Base-by-base conservation (phyloP, 2,113 vertebrate genomes). In the Mus musculus region DNA sequence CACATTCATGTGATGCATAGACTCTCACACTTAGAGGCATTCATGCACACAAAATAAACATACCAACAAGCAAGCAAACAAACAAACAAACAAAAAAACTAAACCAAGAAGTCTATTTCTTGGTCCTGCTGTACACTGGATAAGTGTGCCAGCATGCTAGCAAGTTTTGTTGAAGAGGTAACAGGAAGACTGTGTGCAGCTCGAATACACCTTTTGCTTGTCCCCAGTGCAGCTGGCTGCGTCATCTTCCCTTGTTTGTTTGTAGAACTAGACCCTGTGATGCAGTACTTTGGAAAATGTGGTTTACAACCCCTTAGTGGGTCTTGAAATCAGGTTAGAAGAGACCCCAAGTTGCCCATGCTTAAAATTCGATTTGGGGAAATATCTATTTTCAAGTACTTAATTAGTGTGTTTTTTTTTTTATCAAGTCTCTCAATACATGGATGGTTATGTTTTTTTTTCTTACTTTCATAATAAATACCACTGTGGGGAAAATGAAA, bases 291-390 rank as follows among this genome's bases (percentile, higher is more conserved):
- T 61, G 24, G 52, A 93, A 90, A 63, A 30, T 69, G 33, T 92
- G 52, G 22, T 76, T 93, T 96, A 95, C 56, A 52, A 63, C 36
- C 89, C 90, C 49, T 56, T 69, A 0, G 22, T 69, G 85, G 75
- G 33, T 84, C 88, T 96, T 89, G 14, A 95, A 94, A 94, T 90
- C 71, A 75, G 72, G 80, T 96, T 94, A 89, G 81, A 94, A 89
- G 73, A 72, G 85, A 92, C 82, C 73, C 59, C 88, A 91, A n/a
- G 81, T 91, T 77, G 46, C 82, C 52, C n/a, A 78, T 84, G 72
- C 67, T 96, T 93, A 94, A 65, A 49, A 96, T 96, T 94, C 93
- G 56, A 94, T 93, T 96, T 93, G 11, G 59, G 63, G 71, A 42
- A 75, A 93, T 82, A 91, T 95, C 63, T 90, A 9, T 95, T 61